Evolutionary conservation across 2,888 invertebrate species (phyloP).

Genomic region (Nemapogon koenigi): DNA sequence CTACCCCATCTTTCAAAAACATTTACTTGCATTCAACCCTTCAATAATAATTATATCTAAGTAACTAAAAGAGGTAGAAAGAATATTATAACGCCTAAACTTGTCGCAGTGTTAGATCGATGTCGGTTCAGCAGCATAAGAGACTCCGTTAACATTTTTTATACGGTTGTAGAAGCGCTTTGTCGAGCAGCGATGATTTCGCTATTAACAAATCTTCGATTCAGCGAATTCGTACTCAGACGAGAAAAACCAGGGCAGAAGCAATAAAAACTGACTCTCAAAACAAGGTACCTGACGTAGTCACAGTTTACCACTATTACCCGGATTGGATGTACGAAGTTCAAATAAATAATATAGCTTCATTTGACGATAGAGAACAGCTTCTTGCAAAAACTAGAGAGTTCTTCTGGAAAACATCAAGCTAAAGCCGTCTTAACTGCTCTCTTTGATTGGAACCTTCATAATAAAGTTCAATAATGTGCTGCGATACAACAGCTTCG

Average conservation of each 20-base stretch:
- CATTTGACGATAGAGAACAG: constrained; percentile 1
- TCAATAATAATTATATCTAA: no score
- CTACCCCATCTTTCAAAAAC: no score
- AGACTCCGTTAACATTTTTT: constrained; percentile 3
- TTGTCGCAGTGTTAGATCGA: constrained; percentile 2
- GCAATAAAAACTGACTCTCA: constrained; percentile 5
- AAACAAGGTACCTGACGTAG: constrained; percentile 5
- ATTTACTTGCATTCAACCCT: no score
- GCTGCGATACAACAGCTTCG: no score
- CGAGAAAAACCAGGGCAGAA: constrained; percentile 4
- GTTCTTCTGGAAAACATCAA: constrained; percentile 4
- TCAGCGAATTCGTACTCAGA: constrained; percentile 5
- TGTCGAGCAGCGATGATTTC: constrained; percentile 2
- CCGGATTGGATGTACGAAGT: constrained; percentile 5
- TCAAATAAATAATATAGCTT: not conserved
- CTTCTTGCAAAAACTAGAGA: constrained; percentile 3
- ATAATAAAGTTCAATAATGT: no score
- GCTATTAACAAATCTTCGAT: constrained; percentile 5
- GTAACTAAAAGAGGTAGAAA: no score
- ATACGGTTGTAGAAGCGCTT: constrained; percentile 5
- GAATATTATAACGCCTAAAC: constrained; percentile 1
- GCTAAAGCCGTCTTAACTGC: constrained; percentile 1
- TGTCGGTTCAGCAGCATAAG: constrained; percentile 4
- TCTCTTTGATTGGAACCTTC: constrained; percentile 1
- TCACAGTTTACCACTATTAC: constrained; percentile 6